Evolutionary conservation across 2,888 invertebrate genomes (phyloP).

Genomic region (Lithophane semibrunnea): DNA sequence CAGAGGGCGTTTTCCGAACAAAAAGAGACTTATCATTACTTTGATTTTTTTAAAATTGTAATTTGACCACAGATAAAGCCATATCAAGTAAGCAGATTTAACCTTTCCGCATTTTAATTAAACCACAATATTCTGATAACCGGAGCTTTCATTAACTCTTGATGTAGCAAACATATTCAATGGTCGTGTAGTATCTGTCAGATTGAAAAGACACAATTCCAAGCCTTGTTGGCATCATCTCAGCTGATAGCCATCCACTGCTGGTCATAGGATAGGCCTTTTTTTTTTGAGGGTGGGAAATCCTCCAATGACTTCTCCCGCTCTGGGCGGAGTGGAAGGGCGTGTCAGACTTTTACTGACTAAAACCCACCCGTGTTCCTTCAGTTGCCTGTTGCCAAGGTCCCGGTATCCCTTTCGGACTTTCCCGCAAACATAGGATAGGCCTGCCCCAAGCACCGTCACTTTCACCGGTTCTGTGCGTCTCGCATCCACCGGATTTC

Average conservation of each 20-base stretch:
- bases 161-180: not conserved
- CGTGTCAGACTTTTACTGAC: no score
- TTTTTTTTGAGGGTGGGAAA: no score
- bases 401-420: no score
- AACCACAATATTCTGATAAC: conserved; percentile 15
- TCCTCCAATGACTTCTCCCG: no score
- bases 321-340: no score
- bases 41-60: not conserved
- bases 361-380: no score
- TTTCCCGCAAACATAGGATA: not conserved
- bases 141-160: not conserved
- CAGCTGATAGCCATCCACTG: not conserved
- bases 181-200: not conserved
- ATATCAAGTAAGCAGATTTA: conserved; percentile 5
- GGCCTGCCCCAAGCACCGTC: not conserved
- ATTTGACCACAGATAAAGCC: not conserved
- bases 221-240: not conserved
- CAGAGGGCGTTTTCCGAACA: no score
- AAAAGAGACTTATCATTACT: no score
- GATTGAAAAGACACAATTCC: no score
- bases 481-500: no score
- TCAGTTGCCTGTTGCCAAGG: no score
- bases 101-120: conserved; percentile 15
- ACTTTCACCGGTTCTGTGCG: no score
- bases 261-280: not conserved